These are phyloP conservation scores for Drosophila bunnanda DNA, from an alignment of 2,888 invertebrate genomes.

Conservation along the genomic window DNA sequence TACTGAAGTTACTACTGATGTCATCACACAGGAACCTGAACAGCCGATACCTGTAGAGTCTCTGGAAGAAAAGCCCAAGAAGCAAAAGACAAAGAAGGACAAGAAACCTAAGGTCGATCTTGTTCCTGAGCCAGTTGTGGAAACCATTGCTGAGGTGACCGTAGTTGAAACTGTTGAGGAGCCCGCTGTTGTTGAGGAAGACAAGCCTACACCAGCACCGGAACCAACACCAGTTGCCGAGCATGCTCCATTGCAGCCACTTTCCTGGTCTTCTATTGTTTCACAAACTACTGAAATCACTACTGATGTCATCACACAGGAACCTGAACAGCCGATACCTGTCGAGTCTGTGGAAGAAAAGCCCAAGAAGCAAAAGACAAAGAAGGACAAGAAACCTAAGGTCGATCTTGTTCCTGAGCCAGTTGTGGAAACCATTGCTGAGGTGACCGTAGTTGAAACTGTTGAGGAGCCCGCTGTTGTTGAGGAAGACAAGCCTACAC, in stretches of 20 bases:
- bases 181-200: not conserved
- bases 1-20: slow-evolving; percentile 8
- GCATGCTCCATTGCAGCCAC: not conserved
- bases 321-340: not conserved
- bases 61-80: too few species aligned
- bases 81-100: too few species aligned
- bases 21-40: not conserved
- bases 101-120: not conserved
- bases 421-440: slow-evolving; percentile 8
- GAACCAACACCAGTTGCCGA: slow-evolving; percentile 8
- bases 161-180: slow-evolving; percentile 2
- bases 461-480: not conserved
- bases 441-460: slow-evolving; percentile 6
- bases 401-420: not conserved
- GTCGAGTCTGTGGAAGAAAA: slow-evolving; percentile 26
- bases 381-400: slow-evolving; percentile 21
- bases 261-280: slow-evolving; percentile 53
- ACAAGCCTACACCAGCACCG: slow-evolving; percentile 1
- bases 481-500: not conserved
- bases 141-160: slow-evolving; percentile 8
- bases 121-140: not conserved
- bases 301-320: not conserved
- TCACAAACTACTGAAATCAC: slow-evolving; percentile 29
- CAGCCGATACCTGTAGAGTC: slow-evolving; percentile 1
- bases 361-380: slow-evolving; percentile 47